Base-by-base conservation (phyloP, 2,888 invertebrate genomes). In the Chymomyza procnemis region DNA sequence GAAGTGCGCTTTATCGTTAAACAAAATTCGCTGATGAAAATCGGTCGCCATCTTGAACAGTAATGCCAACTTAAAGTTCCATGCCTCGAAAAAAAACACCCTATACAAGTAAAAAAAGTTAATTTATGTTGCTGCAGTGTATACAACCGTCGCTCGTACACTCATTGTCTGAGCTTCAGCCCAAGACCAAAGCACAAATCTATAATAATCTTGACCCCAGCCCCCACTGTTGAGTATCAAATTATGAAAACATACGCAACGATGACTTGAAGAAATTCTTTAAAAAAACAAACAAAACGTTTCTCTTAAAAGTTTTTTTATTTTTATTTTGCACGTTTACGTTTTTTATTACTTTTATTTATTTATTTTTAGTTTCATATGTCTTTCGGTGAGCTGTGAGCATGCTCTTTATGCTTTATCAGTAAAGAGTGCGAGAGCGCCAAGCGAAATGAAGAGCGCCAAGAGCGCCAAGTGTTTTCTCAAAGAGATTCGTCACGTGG, bases 401-500 rank as follows among this genome's bases (percentile, higher is more conserved):
- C 34, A 41, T 12, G 12, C 34, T 41, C n/a, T n/a, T n/a, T n/a
- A n/a, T 41, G 34, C 34, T 41, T 12, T 41, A 41, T 12, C 12
- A 12, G 2, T 12, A 41, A 41, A 41, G 34, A 41, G 34, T 3
- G 34, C 34, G 34, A 41, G 76, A 69, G 69, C 63, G 65, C 52
- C 47, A 47, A 47, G 16, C n/a, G n/a, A n/a, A 50, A 19, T 12
- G 2, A 19, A 50, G 50, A 16, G 50, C 47, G 5, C 26, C n/a
- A n/a, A n/a, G n/a, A 12, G 14, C 6, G 50, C 19, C 50, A 61
- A 79, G 70, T 79, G 85, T 81, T 79, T 76, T 78, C 62, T 71
- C 64, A 71, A 66, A 56, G 26, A 75, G 69, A 65, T 75, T 78
- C 72, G 79, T 80, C 80, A 80, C 80, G 80, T 85, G 80, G 80